Evolutionary conservation across 2,113 vertebrate genomes (phyloP).

Genomic region (Brienomyrus brachyistius): DNA sequence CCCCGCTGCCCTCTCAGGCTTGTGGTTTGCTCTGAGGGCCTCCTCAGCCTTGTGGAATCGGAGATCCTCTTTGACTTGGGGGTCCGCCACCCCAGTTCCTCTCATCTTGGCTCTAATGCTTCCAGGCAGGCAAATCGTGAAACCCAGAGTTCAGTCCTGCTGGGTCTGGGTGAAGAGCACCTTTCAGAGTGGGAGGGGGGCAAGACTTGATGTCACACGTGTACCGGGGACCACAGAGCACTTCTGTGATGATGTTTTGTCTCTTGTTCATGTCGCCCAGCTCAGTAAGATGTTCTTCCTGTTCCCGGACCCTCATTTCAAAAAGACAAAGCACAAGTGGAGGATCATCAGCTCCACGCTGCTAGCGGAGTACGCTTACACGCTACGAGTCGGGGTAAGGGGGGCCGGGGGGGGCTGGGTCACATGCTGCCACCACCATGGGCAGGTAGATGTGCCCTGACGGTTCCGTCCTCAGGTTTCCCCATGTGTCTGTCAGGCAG

Average conservation of each 20-base stretch:
- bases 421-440: neutral
- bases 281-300: constrained; percentile 75
- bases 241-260: neutral
- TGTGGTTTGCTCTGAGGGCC: neutral
- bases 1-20: neutral
- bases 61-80: neutral
- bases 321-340: constrained; percentile 93
- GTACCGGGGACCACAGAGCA: neutral
- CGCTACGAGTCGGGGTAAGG: constrained; percentile 73
- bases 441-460: neutral
- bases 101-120: neutral
- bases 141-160: neutral
- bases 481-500: neutral
- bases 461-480: neutral
- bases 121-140: neutral
- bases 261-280: constrained; percentile 36
- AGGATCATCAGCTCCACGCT: constrained; percentile 82
- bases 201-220: neutral
- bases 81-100: neutral
- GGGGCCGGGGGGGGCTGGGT: neutral
- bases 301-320: constrained; percentile 87
- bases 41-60: neutral
- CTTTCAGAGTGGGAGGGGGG: neutral
- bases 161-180: neutral
- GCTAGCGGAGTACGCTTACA: constrained; percentile 82